A percentile compares a stretch with the other conserved stretches of the same genome.
Evolutionary conservation across 2,113 vertebrate species (phyloP).

Genomic region (Indicator maculatus): DNA sequence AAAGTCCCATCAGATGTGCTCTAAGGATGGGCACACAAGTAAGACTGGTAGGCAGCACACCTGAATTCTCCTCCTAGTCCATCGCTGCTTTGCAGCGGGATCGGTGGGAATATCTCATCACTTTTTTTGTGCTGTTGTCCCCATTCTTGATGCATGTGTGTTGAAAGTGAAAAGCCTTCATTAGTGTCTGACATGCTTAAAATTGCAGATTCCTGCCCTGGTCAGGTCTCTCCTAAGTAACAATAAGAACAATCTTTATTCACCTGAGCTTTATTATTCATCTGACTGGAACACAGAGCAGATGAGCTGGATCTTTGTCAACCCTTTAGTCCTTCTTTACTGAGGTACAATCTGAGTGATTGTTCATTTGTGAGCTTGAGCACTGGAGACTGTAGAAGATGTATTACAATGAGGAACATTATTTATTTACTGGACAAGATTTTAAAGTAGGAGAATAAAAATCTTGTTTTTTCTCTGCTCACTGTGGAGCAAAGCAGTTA

Average conservation of each 20-base stretch:
- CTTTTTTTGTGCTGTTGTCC: background rate
- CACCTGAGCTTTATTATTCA: background rate
- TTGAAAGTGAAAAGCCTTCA: background rate
- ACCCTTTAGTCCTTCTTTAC: background rate
- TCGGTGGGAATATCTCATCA: background rate
- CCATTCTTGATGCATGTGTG: accelerated
- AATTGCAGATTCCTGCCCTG: background rate
- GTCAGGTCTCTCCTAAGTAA: background rate
- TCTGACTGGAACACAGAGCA: background rate
- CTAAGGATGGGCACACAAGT: accelerated
- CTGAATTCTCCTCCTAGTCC: background rate
- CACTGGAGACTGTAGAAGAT: background rate
- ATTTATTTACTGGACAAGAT: background rate
- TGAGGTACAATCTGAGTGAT: background rate
- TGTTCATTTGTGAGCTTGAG: background rate
- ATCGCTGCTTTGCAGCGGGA: background rate
- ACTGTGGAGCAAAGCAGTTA: background rate
- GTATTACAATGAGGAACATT: background rate
- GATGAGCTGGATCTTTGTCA: background rate
- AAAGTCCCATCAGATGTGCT: background rate
- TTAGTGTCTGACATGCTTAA: background rate
- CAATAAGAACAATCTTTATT: background rate
- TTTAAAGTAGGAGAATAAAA: background rate
- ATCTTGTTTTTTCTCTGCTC: background rate
- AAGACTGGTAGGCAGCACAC: background rate